Percentiles rank a stretch among this genome's conserved stretches.
Evolutionary conservation across 2,888 invertebrate genomes (phyloP).

Genomic region (Pristionchus fissidentatus): DNA sequence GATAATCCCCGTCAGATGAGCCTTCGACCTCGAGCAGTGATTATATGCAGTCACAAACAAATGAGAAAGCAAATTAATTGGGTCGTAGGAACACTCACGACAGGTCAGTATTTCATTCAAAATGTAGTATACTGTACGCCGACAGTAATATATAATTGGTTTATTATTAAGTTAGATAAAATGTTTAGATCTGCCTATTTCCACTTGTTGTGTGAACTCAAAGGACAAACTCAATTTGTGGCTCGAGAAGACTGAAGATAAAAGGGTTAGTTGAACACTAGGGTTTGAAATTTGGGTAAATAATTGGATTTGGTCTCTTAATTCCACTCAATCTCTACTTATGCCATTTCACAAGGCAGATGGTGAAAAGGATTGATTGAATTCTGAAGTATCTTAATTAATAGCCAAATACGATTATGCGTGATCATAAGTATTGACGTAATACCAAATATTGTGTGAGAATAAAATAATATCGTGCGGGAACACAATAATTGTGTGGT

Average conservation of each 20-base stretch:
- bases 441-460: too few relatives aligned
- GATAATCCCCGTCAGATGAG: neutral
- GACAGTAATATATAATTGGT: neutral
- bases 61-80: neutral
- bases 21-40: neutral
- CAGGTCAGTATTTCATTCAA: neutral
- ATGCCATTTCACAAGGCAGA: too few relatives aligned
- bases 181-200: constrained; percentile 9
- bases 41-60: neutral
- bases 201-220: neutral
- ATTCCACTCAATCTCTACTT: too few relatives aligned
- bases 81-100: neutral
- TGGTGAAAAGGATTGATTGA: too few relatives aligned
- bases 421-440: too few relatives aligned
- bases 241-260: too few relatives aligned
- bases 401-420: too few relatives aligned
- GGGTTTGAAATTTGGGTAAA: too few relatives aligned
- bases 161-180: neutral
- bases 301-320: too few relatives aligned
- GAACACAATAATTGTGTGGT: too few relatives aligned
- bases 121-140: neutral
- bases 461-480: too few relatives aligned
- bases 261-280: too few relatives aligned
- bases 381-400: neutral
- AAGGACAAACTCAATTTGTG: neutral